These are phyloP conservation scores for Cordilura impudica DNA, from an alignment of 2,888 invertebrate genomes.

Conservation along the genomic window DNA sequence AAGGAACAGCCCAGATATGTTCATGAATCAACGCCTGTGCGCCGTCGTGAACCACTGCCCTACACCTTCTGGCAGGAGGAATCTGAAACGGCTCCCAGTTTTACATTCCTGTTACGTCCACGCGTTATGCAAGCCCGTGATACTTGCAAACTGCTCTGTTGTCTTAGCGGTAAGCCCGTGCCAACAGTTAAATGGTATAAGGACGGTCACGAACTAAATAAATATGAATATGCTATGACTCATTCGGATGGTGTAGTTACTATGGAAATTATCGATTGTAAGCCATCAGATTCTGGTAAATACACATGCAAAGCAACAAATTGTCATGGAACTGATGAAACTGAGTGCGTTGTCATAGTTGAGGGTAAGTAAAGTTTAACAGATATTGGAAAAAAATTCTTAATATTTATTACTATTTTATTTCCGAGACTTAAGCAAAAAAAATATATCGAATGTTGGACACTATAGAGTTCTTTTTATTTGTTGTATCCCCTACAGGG, in stretches of 20 bases:
- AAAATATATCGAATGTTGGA: too few species aligned
- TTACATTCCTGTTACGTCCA: conserved; percentile 98
- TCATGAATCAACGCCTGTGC: conserved; percentile 84
- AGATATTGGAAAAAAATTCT: too few species aligned
- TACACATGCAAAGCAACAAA: conserved; percentile 97
- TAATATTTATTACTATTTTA: too few species aligned
- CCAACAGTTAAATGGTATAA: conserved; percentile 96
- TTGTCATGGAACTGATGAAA: conserved; percentile 95
- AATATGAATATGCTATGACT: conserved; percentile 93
- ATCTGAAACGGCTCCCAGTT: conserved; percentile 94
- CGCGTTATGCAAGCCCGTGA: conserved; percentile 98
- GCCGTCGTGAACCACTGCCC: conserved; percentile 88
- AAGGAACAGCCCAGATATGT: conserved; percentile 78
- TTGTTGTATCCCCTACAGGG: too few species aligned
- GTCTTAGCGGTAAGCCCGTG: conserved; percentile 95
- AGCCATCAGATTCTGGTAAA: conserved; percentile 96
- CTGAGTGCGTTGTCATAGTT: conserved; percentile 95
- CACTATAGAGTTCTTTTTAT: too few species aligned
- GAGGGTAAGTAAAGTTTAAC: conserved; percentile 88
- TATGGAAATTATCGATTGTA: conserved; percentile 96
- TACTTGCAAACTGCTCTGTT: conserved; percentile 98
- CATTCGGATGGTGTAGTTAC: conserved; percentile 97
- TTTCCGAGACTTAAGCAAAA: too few species aligned
- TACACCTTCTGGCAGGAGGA: conserved; percentile 96
- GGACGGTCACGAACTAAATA: conserved; percentile 93